Evolutionary conservation across 1,140 invertebrate species (phyloP).

Genomic region (Pseudomyrmex cubaensis): DNA sequence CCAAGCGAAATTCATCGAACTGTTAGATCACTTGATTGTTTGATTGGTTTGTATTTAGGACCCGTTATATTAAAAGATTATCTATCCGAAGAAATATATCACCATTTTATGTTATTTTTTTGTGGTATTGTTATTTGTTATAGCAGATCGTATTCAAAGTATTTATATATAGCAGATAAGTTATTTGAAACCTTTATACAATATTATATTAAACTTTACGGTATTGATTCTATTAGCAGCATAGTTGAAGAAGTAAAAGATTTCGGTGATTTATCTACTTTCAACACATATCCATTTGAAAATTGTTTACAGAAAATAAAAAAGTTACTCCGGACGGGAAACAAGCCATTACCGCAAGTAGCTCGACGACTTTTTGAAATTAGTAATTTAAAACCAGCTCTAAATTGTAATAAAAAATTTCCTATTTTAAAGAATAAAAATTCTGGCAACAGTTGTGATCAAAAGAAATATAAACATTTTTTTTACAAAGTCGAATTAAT

Average conservation of each 20-base stretch:
- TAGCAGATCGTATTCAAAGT: slow-evolving; percentile 9
- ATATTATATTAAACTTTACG: slow-evolving; percentile 17
- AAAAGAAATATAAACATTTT: slow-evolving; percentile 27
- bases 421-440: slow-evolving; percentile 36
- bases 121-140: slow-evolving; percentile 1
- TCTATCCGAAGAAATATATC: slow-evolving; percentile 29
- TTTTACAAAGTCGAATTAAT: slow-evolving; percentile 22
- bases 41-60: slow-evolving; percentile 1
- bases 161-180: slow-evolving; percentile 13
- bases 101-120: slow-evolving; percentile 39
- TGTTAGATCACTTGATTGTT: slow-evolving; percentile 22
- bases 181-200: slow-evolving; percentile 30
- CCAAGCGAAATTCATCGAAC: slow-evolving; percentile 19
- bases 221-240: slow-evolving; percentile 25
- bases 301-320: slow-evolving; percentile 38
- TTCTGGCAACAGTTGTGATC: slow-evolving; percentile 22
- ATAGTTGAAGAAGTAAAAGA: slow-evolving; percentile 25
- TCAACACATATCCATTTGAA: slow-evolving; percentile 32
- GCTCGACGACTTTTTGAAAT: slow-evolving; percentile 25
- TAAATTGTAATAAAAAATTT: slow-evolving; percentile 28
- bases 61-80: slow-evolving; percentile 32
- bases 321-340: background rate
- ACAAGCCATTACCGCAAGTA: slow-evolving; percentile 22
- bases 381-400: slow-evolving; percentile 5
- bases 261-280: slow-evolving; percentile 28